phyloP scores from a whole-genome alignment of 2,888 invertebrate species.

The Dichetophora obliterata region DNA sequence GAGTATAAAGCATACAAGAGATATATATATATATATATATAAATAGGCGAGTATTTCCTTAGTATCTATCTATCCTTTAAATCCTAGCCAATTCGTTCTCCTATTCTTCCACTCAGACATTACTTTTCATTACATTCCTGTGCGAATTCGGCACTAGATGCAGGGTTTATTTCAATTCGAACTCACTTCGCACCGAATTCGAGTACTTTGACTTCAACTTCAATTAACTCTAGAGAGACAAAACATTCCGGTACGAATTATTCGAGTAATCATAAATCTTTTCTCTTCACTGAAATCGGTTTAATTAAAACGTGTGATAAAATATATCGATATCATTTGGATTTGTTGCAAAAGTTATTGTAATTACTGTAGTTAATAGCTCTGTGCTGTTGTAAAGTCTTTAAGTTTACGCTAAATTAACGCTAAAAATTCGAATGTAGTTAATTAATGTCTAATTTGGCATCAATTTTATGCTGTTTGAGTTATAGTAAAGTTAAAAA shows the following conservation, averaged over 20 bases:
- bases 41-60: constrained; percentile 58
- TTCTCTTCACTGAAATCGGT: not conserved
- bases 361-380: constrained; percentile 16
- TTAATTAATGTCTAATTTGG: not conserved
- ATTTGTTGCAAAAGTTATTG: constrained; percentile 15
- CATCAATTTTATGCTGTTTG: no score
- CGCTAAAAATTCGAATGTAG: constrained; percentile 1
- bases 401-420: constrained; percentile 10
- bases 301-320: constrained; percentile 36
- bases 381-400: constrained; percentile 14
- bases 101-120: not conserved
- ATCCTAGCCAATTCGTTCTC: not conserved
- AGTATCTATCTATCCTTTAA: not conserved
- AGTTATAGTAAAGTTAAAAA: not conserved
- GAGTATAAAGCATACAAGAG: constrained; percentile 44
- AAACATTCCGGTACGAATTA: no score
- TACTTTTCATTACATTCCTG: not conserved
- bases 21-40: constrained; percentile 43
- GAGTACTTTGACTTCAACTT: not conserved
- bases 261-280: not conserved
- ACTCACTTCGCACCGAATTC: not conserved
- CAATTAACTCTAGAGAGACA: not conserved
- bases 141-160: not conserved
- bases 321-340: not conserved
- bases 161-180: not conserved